A percentile compares a stretch with the other conserved stretches of the same genome.
Evolutionary conservation across 2,797 vertebrate genomes (phyloP).

Genomic region (Tympanoctomys barrerae): DNA sequence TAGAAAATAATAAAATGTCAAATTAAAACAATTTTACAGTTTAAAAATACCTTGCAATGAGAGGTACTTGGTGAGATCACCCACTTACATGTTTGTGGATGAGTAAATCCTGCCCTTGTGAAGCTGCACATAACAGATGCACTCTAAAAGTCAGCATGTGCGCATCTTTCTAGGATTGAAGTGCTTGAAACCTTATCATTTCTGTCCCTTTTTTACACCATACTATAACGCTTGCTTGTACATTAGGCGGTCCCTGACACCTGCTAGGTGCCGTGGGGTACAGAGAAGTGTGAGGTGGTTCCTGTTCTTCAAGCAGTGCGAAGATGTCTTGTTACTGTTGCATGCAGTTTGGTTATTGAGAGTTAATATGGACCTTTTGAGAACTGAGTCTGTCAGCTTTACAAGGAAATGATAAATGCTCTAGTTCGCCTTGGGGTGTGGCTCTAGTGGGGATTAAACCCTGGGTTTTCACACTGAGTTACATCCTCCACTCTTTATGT

Average conservation of each 20-base stretch:
- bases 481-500: not conserved
- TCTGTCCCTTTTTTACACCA: not conserved
- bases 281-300: not conserved
- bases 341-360: not conserved
- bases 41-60: not conserved
- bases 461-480: not conserved
- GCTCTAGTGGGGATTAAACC: not conserved
- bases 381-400: not conserved
- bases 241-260: not conserved
- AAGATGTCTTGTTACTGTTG: not conserved
- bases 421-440: not conserved
- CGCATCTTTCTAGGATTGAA: not conserved
- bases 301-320: not conserved
- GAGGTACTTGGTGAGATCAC: not conserved
- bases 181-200: not conserved
- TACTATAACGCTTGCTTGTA: not conserved
- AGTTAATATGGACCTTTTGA: not conserved
- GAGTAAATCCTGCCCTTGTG: not conserved
- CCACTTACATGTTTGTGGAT: not conserved
- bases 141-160: not conserved
- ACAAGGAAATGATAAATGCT: not conserved
- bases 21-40: not conserved
- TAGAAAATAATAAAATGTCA: slow-evolving; percentile 14
- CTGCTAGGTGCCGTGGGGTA: not conserved
- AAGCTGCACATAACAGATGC: not conserved